These are phyloP conservation scores for Telenomus remus DNA, from an alignment of 1,140 invertebrate genomes.

Conservation along the genomic window DNA sequence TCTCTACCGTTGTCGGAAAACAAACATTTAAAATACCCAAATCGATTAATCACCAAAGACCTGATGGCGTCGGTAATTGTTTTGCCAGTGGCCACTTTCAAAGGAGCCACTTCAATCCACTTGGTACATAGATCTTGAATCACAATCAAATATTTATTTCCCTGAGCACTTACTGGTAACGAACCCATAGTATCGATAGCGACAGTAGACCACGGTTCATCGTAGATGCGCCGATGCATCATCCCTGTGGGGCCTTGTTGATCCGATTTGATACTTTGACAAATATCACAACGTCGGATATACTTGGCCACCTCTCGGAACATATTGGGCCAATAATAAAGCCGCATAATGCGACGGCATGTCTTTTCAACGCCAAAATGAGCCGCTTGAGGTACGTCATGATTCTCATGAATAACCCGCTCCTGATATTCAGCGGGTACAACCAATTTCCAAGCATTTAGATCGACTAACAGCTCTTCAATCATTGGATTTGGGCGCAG, in stretches of 20 bases:
- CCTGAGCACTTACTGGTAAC: background rate
- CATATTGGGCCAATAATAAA: background rate
- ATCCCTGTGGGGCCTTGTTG: background rate
- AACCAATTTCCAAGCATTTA: background rate
- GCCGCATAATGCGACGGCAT: background rate
- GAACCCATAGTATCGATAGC: background rate
- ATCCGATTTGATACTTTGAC: background rate
- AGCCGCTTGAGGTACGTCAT: background rate
- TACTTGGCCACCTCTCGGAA: background rate
- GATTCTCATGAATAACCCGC: background rate
- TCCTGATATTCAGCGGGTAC: background rate
- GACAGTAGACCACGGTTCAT: background rate
- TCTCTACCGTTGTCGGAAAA: background rate
- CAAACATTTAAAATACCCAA: too few species aligned
- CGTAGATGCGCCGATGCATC: background rate
- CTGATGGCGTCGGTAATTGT: too few species aligned
- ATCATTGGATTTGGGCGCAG: background rate
- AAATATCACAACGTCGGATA: background rate
- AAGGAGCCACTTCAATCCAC: conserved; percentile 5
- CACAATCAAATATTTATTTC: background rate
- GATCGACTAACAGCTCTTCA: background rate
- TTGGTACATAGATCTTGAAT: background rate
- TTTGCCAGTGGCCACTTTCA: too few species aligned
- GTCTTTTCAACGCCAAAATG: background rate
- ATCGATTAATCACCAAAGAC: too few species aligned